Base-by-base conservation (phyloP, 2,888 invertebrate species). In the Cantharis nigra region DNA sequence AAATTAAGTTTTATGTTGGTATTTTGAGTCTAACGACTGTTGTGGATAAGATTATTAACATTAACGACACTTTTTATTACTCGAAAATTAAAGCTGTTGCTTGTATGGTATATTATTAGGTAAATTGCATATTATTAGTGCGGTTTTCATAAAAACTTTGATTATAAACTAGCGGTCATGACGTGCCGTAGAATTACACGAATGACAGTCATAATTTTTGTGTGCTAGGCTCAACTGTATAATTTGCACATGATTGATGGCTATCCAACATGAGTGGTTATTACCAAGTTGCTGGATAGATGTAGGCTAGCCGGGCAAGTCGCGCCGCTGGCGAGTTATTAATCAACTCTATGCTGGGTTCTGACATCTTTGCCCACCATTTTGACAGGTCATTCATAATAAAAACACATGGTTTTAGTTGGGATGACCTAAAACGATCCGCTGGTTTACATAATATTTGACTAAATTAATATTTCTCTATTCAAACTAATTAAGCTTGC, bases 221-320 rank as follows among this genome's bases (percentile, higher is more conserved):
- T 83, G 86, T 86, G 86, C 84, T 85, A 85, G 86, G 82, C 85
- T 84, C 83, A 84, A 82, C 85, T 84, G 84, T 86, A 84, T 87
- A 87, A 87, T 87, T 87, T 87, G 85, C 86, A 85, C 85, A 85
- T 87, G 87, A 87, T 87, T 86, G 87, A 87, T 87, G 87, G 85
- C 84, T 85, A 84, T 85, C 83, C 86, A 85, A 83, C 85, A 83
- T 85, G 86, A 86, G 86, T 85, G 86, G 86, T 87, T 87, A 87
- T 87, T 87, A 87, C 85, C 83, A 83, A 83, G 83, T 83, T 82
- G 83, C 80, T 83, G 81, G 84, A 83, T 86, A 85, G 85, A 85
- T 85, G 85, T 85, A 85, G 84, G 85, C 84, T 84, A 83, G 82
- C 82, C 82, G 84, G 84, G 84, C 84, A 83, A 84, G 83, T 82